Conservation (phyloP, 2,888 invertebrate species). For the Tenthredo amoena region DNA sequence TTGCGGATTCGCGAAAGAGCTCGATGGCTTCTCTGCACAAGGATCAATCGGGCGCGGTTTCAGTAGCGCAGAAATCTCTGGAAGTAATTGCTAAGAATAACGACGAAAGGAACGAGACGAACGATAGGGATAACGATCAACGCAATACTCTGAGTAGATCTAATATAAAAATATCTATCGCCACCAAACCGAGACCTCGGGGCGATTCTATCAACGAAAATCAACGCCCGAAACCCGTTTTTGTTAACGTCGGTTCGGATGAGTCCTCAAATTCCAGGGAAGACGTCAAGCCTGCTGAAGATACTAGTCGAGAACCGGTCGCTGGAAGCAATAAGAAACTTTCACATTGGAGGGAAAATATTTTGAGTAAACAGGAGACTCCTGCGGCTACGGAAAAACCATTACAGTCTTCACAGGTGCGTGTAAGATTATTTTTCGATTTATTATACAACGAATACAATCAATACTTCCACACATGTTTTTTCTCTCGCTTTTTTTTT, state of each 20-base stretch:
- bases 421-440: not conserved
- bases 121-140: not conserved
- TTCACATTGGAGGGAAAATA: slow-evolving; percentile 72
- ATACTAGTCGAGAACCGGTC: not conserved
- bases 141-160: not conserved
- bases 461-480: not conserved
- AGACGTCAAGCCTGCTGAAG: not conserved
- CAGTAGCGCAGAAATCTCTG: not conserved
- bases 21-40: not conserved
- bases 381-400: slow-evolving; percentile 70
- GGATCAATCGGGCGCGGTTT: not conserved
- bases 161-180: slow-evolving; percentile 34
- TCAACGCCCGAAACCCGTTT: slow-evolving; percentile 5
- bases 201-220: not conserved
- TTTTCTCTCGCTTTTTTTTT: not conserved
- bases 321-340: slow-evolving; percentile 68
- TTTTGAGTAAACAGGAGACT: slow-evolving; percentile 70
- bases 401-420: slow-evolving; percentile 73
- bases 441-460: not conserved
- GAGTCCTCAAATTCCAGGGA: not conserved
- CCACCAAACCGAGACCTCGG: slow-evolving; percentile 33
- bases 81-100: not conserved
- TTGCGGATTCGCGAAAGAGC: not conserved
- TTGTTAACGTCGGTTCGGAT: not conserved
- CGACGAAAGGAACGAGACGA: not conserved